Base-by-base conservation (phyloP, 2,113 vertebrate species). In the Paracanthobrama guichenoti region DNA sequence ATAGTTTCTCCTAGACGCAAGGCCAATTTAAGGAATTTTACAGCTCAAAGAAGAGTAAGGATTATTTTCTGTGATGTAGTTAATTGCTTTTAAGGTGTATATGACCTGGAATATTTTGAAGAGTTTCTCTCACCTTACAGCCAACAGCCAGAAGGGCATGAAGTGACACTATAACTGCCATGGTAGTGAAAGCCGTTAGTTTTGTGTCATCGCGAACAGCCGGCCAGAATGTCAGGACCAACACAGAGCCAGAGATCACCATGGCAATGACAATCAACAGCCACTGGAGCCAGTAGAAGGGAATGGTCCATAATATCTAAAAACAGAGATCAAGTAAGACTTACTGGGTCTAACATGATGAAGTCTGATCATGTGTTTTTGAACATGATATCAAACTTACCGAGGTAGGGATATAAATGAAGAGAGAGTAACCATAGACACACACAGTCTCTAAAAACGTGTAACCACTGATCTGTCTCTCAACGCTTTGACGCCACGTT, bases 361-460 rank as follows among this genome's bases (percentile, higher is more conserved):
- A 39, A 73, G 46, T 53, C 20, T 67, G 66, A 57, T 26, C 7
- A 3, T 35, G 18, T 46, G 4, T 57, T 28, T 60, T 28, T 42
- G 1, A 24, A 82, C 10, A 75, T 53, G 7, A 20, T 59, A 26
- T 24, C 18, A 53, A 35, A 92, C 96, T 96, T 88, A 97, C 96
- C 79, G 96, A 95, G 1, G 95, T 95, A 48, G 96, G 96, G 24
- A 97, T 95, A 75, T 95, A 97, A 86, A 95, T 90, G 66, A 94
- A 96, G 26, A 97, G 94, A 4, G 96, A 97, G 89, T 97, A 97
- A 62, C 96, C 96, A 0, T 97, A 97, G 86, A 96, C 88, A 0
- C 96, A 96, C 88, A 96, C 95, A 0, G 95, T 97, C 94, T 97
- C 96, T 90, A 97, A 89, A 87, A 97, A 95, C 46, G 95, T 94